Conservation (phyloP, 1,140 invertebrate genomes). For the Cherax quadricarinatus region DNA sequence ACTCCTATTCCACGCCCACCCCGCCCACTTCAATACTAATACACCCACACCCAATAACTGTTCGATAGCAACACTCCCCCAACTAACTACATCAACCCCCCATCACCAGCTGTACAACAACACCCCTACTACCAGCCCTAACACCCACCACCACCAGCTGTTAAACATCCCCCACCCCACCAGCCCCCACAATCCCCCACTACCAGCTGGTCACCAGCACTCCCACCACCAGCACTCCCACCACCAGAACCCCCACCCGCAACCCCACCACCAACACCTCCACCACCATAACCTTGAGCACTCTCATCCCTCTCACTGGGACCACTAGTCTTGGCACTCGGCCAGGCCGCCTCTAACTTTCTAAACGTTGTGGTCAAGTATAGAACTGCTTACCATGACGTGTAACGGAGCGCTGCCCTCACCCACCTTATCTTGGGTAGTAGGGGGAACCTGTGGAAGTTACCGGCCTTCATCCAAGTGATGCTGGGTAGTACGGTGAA, state of each 20-base stretch:
- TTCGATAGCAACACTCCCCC: not conserved
- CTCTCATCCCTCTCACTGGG: not conserved
- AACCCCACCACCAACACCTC: no score
- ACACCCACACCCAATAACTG: not conserved
- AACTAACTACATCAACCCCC: not conserved
- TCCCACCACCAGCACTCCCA: not conserved
- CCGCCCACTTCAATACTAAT: not conserved
- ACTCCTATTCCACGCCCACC: not conserved
- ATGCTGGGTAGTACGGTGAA: no score
- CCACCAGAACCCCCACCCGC: not conserved
- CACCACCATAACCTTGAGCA: constrained; percentile 16
- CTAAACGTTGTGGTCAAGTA: constrained; percentile 44
- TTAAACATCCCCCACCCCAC: not conserved
- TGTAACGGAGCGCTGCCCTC: constrained; percentile 16
- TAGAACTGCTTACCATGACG: constrained; percentile 16
- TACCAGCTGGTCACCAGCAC: not conserved
- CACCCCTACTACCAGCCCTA: not conserved
- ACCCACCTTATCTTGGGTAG: no score
- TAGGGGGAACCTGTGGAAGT: no score
- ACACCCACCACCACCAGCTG: not conserved
- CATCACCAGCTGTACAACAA: not conserved
- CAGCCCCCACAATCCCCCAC: not conserved
- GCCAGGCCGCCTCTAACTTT: constrained; percentile 18
- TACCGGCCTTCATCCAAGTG: no score
- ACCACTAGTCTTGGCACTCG: not conserved